These are phyloP conservation scores for Latrodectus geometricus DNA, from an alignment of 1,140 invertebrate genomes.

Conservation along the genomic window DNA sequence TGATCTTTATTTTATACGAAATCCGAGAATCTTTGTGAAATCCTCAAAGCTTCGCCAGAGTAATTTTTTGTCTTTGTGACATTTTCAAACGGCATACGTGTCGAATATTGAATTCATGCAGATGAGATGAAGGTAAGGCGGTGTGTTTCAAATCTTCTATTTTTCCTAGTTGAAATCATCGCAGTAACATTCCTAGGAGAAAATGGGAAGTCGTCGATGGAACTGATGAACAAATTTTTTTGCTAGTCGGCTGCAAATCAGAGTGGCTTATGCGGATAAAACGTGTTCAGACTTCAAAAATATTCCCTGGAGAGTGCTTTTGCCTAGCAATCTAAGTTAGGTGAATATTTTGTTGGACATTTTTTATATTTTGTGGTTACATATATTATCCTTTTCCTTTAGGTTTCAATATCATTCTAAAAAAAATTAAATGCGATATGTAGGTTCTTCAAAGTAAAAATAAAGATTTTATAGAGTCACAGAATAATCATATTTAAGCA, in stretches of 20 bases:
- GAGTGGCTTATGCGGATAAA: conserved; percentile 44
- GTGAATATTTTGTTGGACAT: too few relatives aligned
- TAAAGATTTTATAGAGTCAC: too few relatives aligned
- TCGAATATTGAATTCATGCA: conserved; percentile 47
- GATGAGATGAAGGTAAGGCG: conserved; percentile 13
- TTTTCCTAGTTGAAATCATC: background rate
- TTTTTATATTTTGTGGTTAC: too few relatives aligned
- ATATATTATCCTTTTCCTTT: too few relatives aligned
- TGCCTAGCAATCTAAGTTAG: background rate
- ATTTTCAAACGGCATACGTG: conserved; percentile 8
- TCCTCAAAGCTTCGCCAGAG: too few relatives aligned
- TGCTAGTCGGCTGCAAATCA: conserved; percentile 35
- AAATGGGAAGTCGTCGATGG: conserved; percentile 44
- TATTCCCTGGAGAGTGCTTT: conserved; percentile 28
- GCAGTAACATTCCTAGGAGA: background rate
- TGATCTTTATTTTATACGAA: too few relatives aligned
- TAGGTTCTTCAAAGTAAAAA: too few relatives aligned
- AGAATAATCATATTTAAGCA: too few relatives aligned
- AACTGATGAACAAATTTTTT: conserved; percentile 46
- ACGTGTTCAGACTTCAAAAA: conserved; percentile 6
- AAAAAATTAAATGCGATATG: too few relatives aligned
- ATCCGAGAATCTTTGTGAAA: too few relatives aligned
- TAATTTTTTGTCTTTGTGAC: conserved; percentile 7
- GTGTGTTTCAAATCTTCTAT: conserved; percentile 22
- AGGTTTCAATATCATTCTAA: too few relatives aligned